Evolutionary conservation across 2,797 vertebrate species (phyloP).

Genomic region (Capromys pilorides): DNA sequence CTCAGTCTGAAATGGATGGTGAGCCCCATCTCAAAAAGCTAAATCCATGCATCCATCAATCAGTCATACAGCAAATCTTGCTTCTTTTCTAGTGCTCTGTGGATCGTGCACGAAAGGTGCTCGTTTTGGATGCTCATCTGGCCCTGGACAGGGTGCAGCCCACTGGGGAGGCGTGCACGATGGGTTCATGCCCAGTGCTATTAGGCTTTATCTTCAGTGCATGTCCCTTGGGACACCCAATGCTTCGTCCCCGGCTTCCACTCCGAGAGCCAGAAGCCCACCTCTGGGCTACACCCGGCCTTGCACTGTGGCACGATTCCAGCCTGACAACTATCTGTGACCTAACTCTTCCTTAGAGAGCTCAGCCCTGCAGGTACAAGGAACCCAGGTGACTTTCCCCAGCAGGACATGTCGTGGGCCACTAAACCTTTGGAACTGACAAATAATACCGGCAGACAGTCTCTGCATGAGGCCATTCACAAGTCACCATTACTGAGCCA

Average conservation of each 20-base stretch:
- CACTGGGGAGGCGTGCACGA: not conserved
- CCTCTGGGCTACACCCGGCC: not conserved
- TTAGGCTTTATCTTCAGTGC: not conserved
- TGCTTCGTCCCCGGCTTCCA: not conserved
- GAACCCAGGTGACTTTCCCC: not conserved
- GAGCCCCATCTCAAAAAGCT: not conserved
- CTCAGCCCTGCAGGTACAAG: not conserved
- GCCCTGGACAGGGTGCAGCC: not conserved
- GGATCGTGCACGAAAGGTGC: not conserved
- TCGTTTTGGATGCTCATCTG: not conserved
- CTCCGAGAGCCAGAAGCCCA: not conserved
- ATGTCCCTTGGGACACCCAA: not conserved
- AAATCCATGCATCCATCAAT: not conserved
- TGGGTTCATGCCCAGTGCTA: not conserved
- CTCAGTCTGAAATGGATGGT: not conserved
- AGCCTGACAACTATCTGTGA: not conserved
- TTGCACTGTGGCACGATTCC: not conserved
- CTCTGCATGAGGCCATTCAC: not conserved
- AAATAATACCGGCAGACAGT: not conserved
- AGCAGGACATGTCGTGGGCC: slow-evolving; percentile 2
- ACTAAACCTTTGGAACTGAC: slow-evolving; percentile 37
- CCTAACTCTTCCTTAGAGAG: not conserved
- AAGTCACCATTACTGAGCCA: not conserved
- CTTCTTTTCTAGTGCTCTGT: not conserved
- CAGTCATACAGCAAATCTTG: not conserved